A percentile compares a stretch with the other conserved stretches of the same genome.
Evolutionary conservation across 1,140 invertebrate genomes (phyloP).

Genomic region (Cherax destructor): DNA sequence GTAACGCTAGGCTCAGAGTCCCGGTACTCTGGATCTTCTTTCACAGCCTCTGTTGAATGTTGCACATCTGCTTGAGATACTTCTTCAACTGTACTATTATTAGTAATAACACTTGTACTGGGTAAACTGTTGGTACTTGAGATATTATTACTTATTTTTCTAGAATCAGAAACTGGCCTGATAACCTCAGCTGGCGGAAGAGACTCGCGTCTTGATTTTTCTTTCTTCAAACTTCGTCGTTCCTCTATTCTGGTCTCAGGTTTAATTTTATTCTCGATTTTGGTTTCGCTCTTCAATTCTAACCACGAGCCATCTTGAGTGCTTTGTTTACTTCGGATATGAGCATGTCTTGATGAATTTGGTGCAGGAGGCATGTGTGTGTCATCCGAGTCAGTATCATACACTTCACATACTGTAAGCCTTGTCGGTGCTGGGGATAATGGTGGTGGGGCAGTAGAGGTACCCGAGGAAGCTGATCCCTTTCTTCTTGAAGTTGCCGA

Average conservation of each 20-base stretch:
- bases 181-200: slow-evolving; percentile 30
- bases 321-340: slow-evolving; percentile 1
- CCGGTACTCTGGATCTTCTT: slow-evolving; percentile 45
- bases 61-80: slow-evolving; percentile 26
- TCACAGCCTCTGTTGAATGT: not conserved
- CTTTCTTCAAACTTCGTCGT: slow-evolving; percentile 49
- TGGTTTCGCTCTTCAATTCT: slow-evolving; percentile 30
- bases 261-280: slow-evolving; percentile 39
- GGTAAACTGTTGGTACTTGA: slow-evolving; percentile 2
- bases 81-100: slow-evolving; percentile 49
- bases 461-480: slow-evolving; percentile 61
- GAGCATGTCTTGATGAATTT: slow-evolving; percentile 36
- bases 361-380: slow-evolving; percentile 20
- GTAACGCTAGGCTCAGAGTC: slow-evolving; percentile 74
- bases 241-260: slow-evolving; percentile 45
- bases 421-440: slow-evolving; percentile 57
- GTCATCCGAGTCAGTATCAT: slow-evolving; percentile 67
- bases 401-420: slow-evolving; percentile 45
- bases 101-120: slow-evolving; percentile 32
- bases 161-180: slow-evolving; percentile 35
- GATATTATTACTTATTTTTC: slow-evolving; percentile 58
- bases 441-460: slow-evolving; percentile 51
- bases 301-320: slow-evolving; percentile 21
- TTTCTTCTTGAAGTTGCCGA: slow-evolving; percentile 59
- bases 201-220: slow-evolving; percentile 25